Evolutionary conservation across 2,797 vertebrate genomes (phyloP).

Genomic region (Micrastur ruficollis): DNA sequence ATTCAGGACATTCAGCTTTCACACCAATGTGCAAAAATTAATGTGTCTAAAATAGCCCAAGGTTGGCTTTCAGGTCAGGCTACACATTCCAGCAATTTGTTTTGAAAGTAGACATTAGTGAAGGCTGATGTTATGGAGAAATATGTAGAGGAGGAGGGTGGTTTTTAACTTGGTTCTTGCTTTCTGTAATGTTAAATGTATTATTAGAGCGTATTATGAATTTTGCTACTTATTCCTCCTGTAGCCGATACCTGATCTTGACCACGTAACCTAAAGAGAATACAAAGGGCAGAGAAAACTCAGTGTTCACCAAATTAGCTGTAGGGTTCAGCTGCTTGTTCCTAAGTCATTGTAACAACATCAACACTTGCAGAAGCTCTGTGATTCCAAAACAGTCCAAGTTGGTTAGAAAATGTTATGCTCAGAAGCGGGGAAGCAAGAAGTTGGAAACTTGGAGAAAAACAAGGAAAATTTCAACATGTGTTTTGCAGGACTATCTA

Average conservation of each 20-base stretch:
- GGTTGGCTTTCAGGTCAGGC: not conserved
- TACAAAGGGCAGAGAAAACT: not conserved
- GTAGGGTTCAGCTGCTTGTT: no score
- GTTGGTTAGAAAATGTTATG: rapidly evolving
- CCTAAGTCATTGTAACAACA: not conserved
- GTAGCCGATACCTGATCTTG: not conserved
- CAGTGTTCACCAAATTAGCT: rapidly evolving
- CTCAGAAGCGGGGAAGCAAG: not conserved
- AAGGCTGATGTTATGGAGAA: not conserved
- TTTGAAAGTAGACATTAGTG: not conserved
- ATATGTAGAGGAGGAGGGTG: not conserved
- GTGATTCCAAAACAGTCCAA: no score
- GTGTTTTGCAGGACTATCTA: not conserved
- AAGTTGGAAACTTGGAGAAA: not conserved
- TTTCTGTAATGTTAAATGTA: not conserved
- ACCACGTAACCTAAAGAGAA: not conserved
- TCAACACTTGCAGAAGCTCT: not conserved
- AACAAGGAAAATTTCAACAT: not conserved
- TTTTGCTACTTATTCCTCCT: not conserved
- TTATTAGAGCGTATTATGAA: not conserved
- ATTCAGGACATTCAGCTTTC: not conserved
- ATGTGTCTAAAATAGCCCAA: rapidly evolving
- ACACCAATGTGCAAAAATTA: not conserved
- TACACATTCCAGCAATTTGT: not conserved
- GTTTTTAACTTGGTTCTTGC: not conserved